phyloP scores from a whole-genome alignment of 2,888 invertebrate species.

The Nomada ruficornis region DNA sequence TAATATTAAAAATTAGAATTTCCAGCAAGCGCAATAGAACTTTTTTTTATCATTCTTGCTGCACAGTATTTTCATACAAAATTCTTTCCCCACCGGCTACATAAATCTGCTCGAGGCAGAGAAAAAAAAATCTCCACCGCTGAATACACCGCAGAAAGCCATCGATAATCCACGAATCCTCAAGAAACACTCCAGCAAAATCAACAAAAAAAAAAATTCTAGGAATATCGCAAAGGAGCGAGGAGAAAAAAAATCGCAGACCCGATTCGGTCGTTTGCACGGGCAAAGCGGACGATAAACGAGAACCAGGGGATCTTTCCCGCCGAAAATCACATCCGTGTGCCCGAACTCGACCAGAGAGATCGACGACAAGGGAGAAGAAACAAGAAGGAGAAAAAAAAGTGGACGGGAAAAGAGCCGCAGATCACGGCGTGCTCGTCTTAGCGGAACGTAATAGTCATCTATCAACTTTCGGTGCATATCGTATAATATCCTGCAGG shows the following conservation, averaged over 20 bases:
- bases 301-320: conserved; percentile 45
- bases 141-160: neutral
- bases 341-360: conserved; percentile 18
- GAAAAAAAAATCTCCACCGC: neutral
- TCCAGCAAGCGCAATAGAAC: too few relatives aligned
- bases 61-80: neutral
- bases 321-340: conserved; percentile 56
- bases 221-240: conserved; percentile 17
- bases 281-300: conserved; percentile 38
- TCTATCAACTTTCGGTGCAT: conserved; percentile 80
- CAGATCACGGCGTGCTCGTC: conserved; percentile 66
- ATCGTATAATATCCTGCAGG: conserved; percentile 81
- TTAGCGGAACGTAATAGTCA: conserved; percentile 80
- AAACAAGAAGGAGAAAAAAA: neutral
- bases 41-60: too few relatives aligned
- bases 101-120: neutral
- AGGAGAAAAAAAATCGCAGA: conserved; percentile 32
- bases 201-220: neutral
- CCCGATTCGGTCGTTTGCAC: conserved; percentile 21
- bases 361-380: neutral
- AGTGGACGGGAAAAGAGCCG: conserved; percentile 43
- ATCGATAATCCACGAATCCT: neutral
- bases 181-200: neutral
- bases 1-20: too few relatives aligned
- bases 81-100: neutral